phyloP scores from a whole-genome alignment of 2,888 invertebrate species.

The Zaprionus obscuricornis region DNA sequence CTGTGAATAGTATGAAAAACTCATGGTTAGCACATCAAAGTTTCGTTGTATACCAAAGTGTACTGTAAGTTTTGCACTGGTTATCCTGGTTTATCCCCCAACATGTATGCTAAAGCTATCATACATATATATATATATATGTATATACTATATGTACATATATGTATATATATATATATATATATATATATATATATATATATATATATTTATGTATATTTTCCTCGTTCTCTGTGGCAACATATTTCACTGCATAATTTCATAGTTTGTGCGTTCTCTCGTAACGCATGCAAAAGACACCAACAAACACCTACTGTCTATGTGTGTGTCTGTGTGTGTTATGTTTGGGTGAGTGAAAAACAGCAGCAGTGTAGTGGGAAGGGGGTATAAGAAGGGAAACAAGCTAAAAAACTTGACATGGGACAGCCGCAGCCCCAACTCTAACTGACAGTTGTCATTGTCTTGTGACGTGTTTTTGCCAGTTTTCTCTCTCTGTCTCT shows the following conservation, averaged over 20 bases:
- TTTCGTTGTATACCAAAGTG: too few relatives aligned
- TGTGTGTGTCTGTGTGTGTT: too few relatives aligned
- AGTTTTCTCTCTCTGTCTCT: too few relatives aligned
- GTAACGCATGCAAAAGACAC: conserved; percentile 71
- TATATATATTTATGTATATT: conserved; percentile 23
- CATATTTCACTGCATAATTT: conserved; percentile 78
- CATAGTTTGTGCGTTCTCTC: conserved; percentile 47
- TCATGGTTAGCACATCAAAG: too few relatives aligned
- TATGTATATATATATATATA: too few relatives aligned
- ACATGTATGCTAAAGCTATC: too few relatives aligned
- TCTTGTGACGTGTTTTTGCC: conserved; percentile 46
- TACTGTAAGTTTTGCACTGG: too few relatives aligned
- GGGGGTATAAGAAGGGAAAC: too few relatives aligned
- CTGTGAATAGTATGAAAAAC: too few relatives aligned
- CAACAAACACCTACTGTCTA: conserved; percentile 26
- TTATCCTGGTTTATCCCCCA: too few relatives aligned
- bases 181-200: too few relatives aligned
- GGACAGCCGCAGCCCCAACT: conserved; percentile 68
- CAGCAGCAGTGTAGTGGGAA: conserved; percentile 32
- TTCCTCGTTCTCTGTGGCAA: conserved; percentile 56
- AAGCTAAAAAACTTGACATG: conserved; percentile 72
- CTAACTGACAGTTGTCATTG: conserved; percentile 74
- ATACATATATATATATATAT: conserved; percentile 10
- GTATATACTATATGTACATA: conserved; percentile 8
- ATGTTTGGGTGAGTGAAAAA: too few relatives aligned